Conservation (phyloP, 2,888 invertebrate species). For the Harpalus rubripes region DNA sequence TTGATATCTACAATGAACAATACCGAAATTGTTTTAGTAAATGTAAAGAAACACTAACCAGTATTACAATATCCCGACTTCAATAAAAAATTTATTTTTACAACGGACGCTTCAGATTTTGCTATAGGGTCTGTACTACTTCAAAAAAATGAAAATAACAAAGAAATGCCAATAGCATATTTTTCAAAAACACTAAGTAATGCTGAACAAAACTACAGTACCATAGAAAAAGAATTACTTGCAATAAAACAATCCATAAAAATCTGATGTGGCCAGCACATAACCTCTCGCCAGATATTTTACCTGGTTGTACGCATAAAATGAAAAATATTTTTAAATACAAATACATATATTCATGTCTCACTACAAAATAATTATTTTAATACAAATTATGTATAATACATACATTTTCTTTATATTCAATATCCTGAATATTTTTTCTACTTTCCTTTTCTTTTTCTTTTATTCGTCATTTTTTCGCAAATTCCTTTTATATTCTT, state of each 20-base stretch:
- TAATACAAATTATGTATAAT: too few relatives aligned
- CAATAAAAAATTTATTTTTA: conserved; percentile 30
- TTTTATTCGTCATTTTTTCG: too few relatives aligned
- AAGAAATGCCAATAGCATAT: conserved; percentile 38
- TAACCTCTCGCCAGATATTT: too few relatives aligned
- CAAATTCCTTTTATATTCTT: too few relatives aligned
- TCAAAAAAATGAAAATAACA: conserved; percentile 1
- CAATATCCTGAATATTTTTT: too few relatives aligned
- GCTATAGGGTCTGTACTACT: conserved; percentile 39
- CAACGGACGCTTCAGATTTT: conserved; percentile 3
- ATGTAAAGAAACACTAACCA: conserved; percentile 15
- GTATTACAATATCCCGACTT: conserved; percentile 41
- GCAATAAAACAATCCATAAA: conserved; percentile 30
- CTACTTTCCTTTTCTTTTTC: too few relatives aligned
- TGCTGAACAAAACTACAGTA: conserved; percentile 30
- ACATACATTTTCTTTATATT: too few relatives aligned
- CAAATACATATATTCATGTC: too few relatives aligned
- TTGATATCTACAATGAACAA: conserved; percentile 49
- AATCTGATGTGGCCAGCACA: too few relatives aligned
- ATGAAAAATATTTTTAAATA: too few relatives aligned
- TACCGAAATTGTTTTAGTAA: conserved; percentile 22
- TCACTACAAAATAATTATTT: too few relatives aligned
- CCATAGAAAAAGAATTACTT: conserved; percentile 29
- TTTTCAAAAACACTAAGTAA: conserved; percentile 31
- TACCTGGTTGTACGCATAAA: too few relatives aligned